Conservation (phyloP, 2,888 invertebrate species). For the Cordilura impudica region DNA sequence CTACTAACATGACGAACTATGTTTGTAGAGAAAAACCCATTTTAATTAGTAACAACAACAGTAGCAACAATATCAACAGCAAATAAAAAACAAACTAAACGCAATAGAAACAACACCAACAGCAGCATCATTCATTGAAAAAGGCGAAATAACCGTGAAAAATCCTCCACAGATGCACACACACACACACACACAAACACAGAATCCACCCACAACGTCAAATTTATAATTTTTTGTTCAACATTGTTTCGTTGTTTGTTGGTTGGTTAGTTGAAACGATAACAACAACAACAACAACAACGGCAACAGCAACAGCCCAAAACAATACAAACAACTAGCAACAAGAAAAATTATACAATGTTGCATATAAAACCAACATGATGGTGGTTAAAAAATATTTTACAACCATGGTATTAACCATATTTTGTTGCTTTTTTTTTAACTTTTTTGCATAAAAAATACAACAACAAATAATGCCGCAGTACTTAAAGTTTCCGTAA, state of each 20-base stretch:
- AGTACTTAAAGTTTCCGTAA: constrained; percentile 52
- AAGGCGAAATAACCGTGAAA: constrained; percentile 19
- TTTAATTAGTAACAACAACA: constrained; percentile 59
- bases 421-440: constrained; percentile 38
- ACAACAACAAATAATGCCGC: constrained; percentile 57
- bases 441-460: constrained; percentile 45
- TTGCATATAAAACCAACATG: constrained; percentile 39
- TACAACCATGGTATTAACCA: constrained; percentile 32
- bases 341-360: constrained; percentile 49
- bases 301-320: constrained; percentile 61
- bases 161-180: no score
- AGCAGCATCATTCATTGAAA: constrained; percentile 38
- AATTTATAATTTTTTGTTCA: constrained; percentile 35
- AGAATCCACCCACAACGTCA: constrained; percentile 40
- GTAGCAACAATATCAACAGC: constrained; percentile 12
- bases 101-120: neutral
- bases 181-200: neutral
- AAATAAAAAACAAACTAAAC: constrained; percentile 38
- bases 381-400: constrained; percentile 30
- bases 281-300: constrained; percentile 71
- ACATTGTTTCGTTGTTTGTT: constrained; percentile 50
- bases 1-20: neutral
- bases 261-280: constrained; percentile 33
- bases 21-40: constrained; percentile 16
- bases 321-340: constrained; percentile 65